Evolutionary conservation across 1,140 invertebrate genomes (phyloP).

Genomic region (Atta texana): DNA sequence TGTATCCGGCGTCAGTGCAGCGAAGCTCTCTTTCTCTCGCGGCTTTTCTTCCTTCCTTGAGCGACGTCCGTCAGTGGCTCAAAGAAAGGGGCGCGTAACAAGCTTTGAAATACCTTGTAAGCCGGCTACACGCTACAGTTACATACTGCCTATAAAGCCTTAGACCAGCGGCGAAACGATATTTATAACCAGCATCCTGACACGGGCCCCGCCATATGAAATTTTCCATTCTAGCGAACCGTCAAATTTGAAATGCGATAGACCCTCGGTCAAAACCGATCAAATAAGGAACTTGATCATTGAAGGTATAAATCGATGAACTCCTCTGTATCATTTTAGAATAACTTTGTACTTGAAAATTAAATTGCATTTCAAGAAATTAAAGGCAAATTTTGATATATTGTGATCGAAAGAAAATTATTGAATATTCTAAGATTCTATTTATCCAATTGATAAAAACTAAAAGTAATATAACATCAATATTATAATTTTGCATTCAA

Average conservation of each 20-base stretch:
- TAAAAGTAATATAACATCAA: no score
- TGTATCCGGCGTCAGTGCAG: conserved; percentile 48
- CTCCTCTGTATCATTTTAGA: background rate
- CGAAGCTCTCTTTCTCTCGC: conserved; percentile 48
- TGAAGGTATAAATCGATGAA: conserved; percentile 1
- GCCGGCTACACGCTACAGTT: conserved; percentile 62
- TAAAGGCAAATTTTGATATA: background rate
- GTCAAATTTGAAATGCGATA: conserved; percentile 39
- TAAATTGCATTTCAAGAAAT: background rate
- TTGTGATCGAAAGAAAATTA: no score
- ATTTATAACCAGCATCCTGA: conserved; percentile 57
- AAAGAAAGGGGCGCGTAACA: conserved; percentile 62
- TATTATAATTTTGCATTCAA: no score
- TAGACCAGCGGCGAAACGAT: conserved; percentile 47
- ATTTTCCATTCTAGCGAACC: conserved; percentile 22
- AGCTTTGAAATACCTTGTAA: conserved; percentile 65
- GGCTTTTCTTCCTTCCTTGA: conserved; percentile 54
- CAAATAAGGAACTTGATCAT: conserved; percentile 1
- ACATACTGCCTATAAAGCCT: conserved; percentile 59
- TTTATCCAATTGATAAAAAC: no score
- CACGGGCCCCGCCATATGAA: conserved; percentile 41
- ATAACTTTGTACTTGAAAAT: background rate
- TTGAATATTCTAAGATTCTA: background rate
- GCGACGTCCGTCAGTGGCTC: conserved; percentile 55
- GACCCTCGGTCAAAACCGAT: background rate